Percentiles rank a stretch among this genome's conserved stretches.
phyloP scores from a whole-genome alignment of 2,888 invertebrate genomes.

The Melinaea marsaeus region DNA sequence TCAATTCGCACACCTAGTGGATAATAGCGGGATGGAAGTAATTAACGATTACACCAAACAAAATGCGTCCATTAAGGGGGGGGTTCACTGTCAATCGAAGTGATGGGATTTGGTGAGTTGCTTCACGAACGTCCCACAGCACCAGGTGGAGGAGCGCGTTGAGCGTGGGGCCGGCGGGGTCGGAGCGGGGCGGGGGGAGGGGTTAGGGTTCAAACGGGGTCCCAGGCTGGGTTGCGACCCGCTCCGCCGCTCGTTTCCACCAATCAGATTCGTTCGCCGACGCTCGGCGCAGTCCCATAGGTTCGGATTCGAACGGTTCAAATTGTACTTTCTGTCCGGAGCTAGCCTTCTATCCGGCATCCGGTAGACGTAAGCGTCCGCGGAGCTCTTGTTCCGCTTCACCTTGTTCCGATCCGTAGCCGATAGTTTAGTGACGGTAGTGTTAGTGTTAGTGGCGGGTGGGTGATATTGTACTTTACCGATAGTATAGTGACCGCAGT shows the following conservation, averaged over 20 bases:
- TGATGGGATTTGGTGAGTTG: conserved; percentile 87
- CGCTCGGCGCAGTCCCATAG: conserved; percentile 64
- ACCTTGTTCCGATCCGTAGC: conserved; percentile 59
- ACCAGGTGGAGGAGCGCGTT: conserved; percentile 84
- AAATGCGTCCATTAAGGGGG: conserved; percentile 15
- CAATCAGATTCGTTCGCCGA: conserved; percentile 43
- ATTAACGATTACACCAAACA: no score
- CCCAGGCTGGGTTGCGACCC: conserved; percentile 64
- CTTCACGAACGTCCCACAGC: conserved; percentile 88
- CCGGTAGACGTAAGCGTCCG: conserved; percentile 60
- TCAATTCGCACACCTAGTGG: conserved; percentile 29
- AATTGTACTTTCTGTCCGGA: conserved; percentile 60
- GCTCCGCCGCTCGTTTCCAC: conserved; percentile 57
- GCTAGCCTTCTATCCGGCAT: conserved; percentile 62
- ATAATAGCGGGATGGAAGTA: conserved; percentile 27
- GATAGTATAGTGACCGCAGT: conserved; percentile 80
- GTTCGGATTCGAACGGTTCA: conserved; percentile 73
- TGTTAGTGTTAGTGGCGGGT: conserved; percentile 74
- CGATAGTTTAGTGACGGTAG: conserved; percentile 65
- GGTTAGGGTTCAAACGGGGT: conserved; percentile 36
- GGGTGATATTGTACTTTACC: conserved; percentile 85
- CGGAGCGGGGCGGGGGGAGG: conserved; percentile 32
- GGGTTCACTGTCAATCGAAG: conserved; percentile 78
- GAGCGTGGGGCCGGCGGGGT: conserved; percentile 55
- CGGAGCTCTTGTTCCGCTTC: conserved; percentile 73